phyloP scores from a whole-genome alignment of 1,140 invertebrate species.

The Calliopsis andreniformis region DNA sequence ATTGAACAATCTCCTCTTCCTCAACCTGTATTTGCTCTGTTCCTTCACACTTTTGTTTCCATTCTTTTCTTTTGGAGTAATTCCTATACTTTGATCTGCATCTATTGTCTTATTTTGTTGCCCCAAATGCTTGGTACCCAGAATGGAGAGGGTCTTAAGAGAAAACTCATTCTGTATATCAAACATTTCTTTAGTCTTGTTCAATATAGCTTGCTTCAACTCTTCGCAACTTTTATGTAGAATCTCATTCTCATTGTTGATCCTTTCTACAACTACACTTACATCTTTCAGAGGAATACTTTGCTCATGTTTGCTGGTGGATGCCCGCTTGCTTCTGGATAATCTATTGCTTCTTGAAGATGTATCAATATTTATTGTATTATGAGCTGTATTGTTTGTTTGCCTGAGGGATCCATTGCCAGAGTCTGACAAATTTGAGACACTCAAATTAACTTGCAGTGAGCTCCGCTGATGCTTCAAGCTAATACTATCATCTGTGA shows the following conservation, averaged over 20 bases:
- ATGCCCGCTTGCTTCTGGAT: background rate
- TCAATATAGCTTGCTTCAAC: conserved; percentile 67
- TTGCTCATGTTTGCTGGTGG: background rate
- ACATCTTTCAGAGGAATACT: conserved; percentile 23
- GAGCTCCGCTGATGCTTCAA: conserved; percentile 62
- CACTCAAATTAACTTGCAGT: conserved; percentile 71
- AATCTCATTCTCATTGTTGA: conserved; percentile 50
- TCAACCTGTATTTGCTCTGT: conserved; percentile 11
- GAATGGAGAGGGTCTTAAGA: conserved; percentile 58
- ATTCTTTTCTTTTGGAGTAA: background rate
- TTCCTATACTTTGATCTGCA: background rate
- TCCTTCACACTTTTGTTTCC: background rate
- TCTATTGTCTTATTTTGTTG: background rate
- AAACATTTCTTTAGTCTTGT: conserved; percentile 68
- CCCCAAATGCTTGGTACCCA: conserved; percentile 17
- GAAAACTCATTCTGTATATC: conserved; percentile 61
- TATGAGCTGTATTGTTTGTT: background rate
- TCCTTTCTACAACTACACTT: conserved; percentile 24
- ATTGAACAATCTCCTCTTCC: conserved; percentile 51
- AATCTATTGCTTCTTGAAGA: background rate
- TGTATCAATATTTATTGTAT: background rate
- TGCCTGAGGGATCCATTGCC: conserved; percentile 55
- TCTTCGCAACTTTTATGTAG: conserved; percentile 57
- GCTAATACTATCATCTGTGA: conserved; percentile 7
- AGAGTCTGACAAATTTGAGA: conserved; percentile 59